phyloP scores from a whole-genome alignment of 2,888 invertebrate species.

The Thymelicus sylvestris region DNA sequence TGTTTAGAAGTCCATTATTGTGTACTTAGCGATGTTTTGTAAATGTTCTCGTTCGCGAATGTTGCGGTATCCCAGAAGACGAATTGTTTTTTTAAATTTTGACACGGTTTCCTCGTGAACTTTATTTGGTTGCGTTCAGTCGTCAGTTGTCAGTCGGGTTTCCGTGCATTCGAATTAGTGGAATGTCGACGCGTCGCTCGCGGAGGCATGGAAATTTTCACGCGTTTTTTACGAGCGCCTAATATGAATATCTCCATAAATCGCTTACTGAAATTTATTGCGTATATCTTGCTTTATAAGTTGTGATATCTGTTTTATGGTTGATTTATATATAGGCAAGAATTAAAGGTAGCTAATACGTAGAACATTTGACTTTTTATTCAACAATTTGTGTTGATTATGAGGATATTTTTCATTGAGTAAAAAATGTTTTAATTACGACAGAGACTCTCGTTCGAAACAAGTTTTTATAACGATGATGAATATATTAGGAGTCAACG shows the following conservation, averaged over 20 bases:
- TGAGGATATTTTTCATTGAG: neutral
- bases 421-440: neutral
- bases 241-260: conserved; percentile 33
- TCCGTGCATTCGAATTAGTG: conserved; percentile 22
- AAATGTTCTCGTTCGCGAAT: conserved; percentile 53
- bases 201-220: conserved; percentile 30
- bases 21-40: conserved; percentile 65
- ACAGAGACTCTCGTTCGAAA: neutral
- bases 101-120: conserved; percentile 16
- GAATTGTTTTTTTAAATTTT: conserved; percentile 34
- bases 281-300: conserved; percentile 20
- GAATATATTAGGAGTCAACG: conserved; percentile 32
- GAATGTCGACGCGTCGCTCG: conserved; percentile 16
- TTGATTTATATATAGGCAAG: conserved; percentile 6
- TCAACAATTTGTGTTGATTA: neutral
- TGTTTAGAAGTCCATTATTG: conserved; percentile 70
- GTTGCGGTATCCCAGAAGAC: conserved; percentile 39
- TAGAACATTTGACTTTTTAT: neutral
- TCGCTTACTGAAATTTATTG: conserved; percentile 32
- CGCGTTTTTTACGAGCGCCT: conserved; percentile 34
- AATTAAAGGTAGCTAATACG: neutral
- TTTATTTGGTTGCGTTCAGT: neutral
- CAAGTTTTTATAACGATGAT: conserved; percentile 12
- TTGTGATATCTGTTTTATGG: conserved; percentile 15
- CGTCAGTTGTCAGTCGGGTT: neutral